Base-by-base conservation (phyloP, 2,888 invertebrate species). In the Conops quadrifasciatus region DNA sequence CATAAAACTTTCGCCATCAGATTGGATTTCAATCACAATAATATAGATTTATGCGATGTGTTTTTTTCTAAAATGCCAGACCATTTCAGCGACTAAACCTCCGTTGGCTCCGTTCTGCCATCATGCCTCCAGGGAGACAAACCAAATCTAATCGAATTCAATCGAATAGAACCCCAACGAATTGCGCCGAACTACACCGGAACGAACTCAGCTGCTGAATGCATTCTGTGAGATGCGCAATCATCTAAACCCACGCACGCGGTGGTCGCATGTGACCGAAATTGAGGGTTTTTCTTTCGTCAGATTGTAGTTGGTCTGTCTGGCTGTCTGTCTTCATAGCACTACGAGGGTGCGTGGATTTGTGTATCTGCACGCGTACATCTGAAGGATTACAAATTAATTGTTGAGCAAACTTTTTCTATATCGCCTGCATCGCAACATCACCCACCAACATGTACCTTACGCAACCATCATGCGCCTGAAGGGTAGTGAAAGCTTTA, bases 371-470 rank as follows among this genome's bases (percentile, higher is more conserved):
- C 53, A 21, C 21, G 53, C 58, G 45, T 26, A 26, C 58, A 45
- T 56, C 58, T 58, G 58, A 67, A 19, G 45, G 67, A 67, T 67
- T 67, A 67, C 45, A 26, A 58, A 67, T 36, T 58, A 67, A 67
- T 67, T 66, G 66, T 53, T 30, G 53, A 49, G n/a, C 16, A 65
- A 51, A 28, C 30, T 47, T 19, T 47, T 24, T 26, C 62, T 36
- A 1, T 16, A 36, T 43, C 7, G 24, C 28, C 51, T 65, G 24
- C 13, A 21, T 19, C 4, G 11, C 21, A 21, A n/a, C 13, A 19
- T 13, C 53, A 21, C 53, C 53, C 49, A 49, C 5, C 53, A 36
- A 36, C 58, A 24, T 24, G 2, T 24, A 13, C 58, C 58, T 24
- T 9, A 28, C 21, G 2, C 21, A 1, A 21, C 21, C 4, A 21